These are phyloP conservation scores for Microcebus lehilahytsara DNA, from an alignment of 2,113 vertebrate genomes.

Conservation along the genomic window DNA sequence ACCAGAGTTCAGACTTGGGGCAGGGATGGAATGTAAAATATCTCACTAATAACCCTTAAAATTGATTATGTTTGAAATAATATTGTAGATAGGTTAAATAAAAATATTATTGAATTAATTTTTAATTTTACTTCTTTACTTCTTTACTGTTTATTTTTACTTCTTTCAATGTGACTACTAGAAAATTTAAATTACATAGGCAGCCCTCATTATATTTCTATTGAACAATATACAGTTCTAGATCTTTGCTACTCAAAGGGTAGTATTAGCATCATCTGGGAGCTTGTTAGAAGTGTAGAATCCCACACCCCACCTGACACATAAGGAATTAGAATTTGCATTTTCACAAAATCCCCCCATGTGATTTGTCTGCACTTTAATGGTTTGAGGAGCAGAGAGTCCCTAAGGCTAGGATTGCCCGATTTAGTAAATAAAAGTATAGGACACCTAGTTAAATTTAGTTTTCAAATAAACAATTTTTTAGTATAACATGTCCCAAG, in stretches of 20 bases:
- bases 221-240: neutral
- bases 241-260: neutral
- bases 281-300: neutral
- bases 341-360: neutral
- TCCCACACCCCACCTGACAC: neutral
- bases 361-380: neutral
- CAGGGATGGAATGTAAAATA: neutral
- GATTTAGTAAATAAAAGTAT: slow-evolving; percentile 22
- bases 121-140: slow-evolving; percentile 28
- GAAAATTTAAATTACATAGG: neutral
- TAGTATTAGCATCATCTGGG: neutral
- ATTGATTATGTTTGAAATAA: neutral
- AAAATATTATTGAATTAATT: slow-evolving; percentile 14
- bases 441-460: neutral
- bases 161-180: neutral
- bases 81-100: neutral
- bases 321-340: neutral
- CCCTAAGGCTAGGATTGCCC: neutral
- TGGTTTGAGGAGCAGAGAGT: neutral
- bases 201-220: neutral
- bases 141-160: neutral
- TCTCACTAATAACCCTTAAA: neutral
- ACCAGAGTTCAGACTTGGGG: neutral
- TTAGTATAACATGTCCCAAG: neutral
- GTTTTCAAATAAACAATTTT: neutral